Evolutionary conservation across 2,113 vertebrate species (phyloP), one percentile per base, ranked within the genome.

Genomic region (Prionailurus bengalensis): DNA sequence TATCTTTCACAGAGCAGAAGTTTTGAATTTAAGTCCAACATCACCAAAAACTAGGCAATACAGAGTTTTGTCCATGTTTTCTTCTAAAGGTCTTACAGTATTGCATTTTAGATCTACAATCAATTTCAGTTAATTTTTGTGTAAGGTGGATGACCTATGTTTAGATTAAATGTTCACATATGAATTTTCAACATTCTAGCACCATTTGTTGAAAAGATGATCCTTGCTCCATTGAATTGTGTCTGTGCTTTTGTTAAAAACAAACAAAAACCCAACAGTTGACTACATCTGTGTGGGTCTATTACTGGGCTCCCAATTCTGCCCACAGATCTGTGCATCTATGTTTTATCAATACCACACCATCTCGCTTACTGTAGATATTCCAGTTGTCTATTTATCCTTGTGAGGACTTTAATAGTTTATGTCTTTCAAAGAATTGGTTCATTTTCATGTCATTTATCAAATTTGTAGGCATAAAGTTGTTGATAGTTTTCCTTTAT

Each of bases 151-250:
- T 63, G 23, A 5, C 39, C 4, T 73, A 7, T 51, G 17, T n/a
- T 80, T 90, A 85, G 21, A 48, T 71, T 73, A 36, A 66, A 31
- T 29, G 85, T 92, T 61, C 23, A 25, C 42, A 79, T 79, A 11
- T 27, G 1, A 89, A 63, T 83, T 63, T 92, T 9, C 17, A 92
- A 53, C 27, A 51, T 51, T 82, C 36, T 51, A 88, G 76, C 4
- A 94, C 14, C 7, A 39, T 33, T 94, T 58, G 8, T 94, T 76
- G 58, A 87, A 92, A 94, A 93, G 10, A 53, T 96, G 19, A 23
- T 79, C 33, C 33, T n/a, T 76, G 53, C 31, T 81, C 42, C n/a
- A 29, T 73, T 81, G n/a, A 92, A 53, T 63, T 73, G 31, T 87
- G 25, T 58, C 74, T 70, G 16, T 29, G 0, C 7, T n/a, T 92